phyloP scores from a whole-genome alignment of 2,888 invertebrate species.

The Drosophila anomelani region DNA sequence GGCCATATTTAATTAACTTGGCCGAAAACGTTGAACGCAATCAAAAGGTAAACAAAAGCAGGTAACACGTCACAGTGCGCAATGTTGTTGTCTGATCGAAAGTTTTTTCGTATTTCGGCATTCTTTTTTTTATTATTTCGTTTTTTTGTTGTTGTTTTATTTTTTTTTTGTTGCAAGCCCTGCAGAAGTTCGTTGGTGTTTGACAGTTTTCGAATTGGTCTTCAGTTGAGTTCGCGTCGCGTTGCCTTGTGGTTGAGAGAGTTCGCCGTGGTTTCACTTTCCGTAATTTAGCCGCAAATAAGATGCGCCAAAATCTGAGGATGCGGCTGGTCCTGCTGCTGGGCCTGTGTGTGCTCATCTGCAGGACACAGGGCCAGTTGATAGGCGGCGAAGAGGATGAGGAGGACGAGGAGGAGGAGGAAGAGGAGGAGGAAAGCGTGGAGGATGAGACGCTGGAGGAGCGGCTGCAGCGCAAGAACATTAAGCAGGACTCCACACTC shows the following conservation, averaged over 20 bases:
- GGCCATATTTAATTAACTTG: slow-evolving; percentile 51
- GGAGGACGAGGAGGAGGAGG: slow-evolving; percentile 82
- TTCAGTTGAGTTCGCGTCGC: slow-evolving; percentile 69
- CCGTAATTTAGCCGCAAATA: slow-evolving; percentile 14
- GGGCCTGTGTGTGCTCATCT: slow-evolving; percentile 58
- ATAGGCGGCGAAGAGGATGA: slow-evolving; percentile 81
- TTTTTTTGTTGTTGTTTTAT: slow-evolving; percentile 1
- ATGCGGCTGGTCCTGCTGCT: slow-evolving; percentile 54
- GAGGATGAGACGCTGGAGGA: slow-evolving; percentile 82
- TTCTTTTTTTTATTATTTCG: slow-evolving; percentile 57
- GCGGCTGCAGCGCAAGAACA: slow-evolving; percentile 78
- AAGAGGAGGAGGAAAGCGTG: slow-evolving; percentile 81
- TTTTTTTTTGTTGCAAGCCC: slow-evolving; percentile 18
- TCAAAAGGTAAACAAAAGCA: slow-evolving; percentile 41
- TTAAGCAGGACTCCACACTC: slow-evolving; percentile 80
- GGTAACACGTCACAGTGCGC: slow-evolving; percentile 55
- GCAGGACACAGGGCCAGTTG: slow-evolving; percentile 64
- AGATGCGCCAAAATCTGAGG: slow-evolving; percentile 53
- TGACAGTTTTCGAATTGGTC: slow-evolving; percentile 49
- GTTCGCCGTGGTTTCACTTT: slow-evolving; percentile 64
- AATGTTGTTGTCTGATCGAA: slow-evolving; percentile 66
- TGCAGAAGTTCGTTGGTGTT: slow-evolving; percentile 35
- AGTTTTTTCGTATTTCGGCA: slow-evolving; percentile 68
- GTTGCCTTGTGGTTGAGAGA: slow-evolving; percentile 53
- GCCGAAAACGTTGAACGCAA: slow-evolving; percentile 41